Percentiles rank a stretch among this genome's conserved stretches.
These are phyloP conservation scores for Serranus cabrilla DNA, from an alignment of 2,797 vertebrate species.

Conservation along the genomic window DNA sequence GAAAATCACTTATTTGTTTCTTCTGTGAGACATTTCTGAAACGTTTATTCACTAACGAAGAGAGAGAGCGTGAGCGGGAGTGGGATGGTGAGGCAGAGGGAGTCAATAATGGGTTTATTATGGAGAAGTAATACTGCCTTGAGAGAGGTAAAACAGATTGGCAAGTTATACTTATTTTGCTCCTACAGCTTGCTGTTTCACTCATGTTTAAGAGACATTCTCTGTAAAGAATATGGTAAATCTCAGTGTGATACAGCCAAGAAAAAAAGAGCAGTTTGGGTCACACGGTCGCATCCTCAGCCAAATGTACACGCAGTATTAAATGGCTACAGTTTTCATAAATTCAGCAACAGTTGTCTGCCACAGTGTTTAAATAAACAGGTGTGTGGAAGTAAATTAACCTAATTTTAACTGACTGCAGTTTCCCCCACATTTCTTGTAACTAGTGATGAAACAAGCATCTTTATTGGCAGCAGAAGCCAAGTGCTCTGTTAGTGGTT, in stretches of 20 bases:
- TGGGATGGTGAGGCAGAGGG: not conserved
- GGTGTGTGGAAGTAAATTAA: not conserved
- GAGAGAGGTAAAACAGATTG: slow-evolving; percentile 40
- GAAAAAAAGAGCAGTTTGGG: slow-evolving; percentile 5
- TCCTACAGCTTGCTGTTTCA: slow-evolving; percentile 39
- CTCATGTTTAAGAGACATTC: slow-evolving; percentile 19
- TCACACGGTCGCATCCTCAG: slow-evolving; percentile 10
- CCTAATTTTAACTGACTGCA: not conserved
- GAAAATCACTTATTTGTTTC: slow-evolving; percentile 42
- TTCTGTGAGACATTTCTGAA: slow-evolving; percentile 31
- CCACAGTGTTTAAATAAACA: slow-evolving; percentile 7
- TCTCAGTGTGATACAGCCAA: not conserved
- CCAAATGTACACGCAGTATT: not conserved
- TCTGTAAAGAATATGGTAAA: slow-evolving; percentile 28
- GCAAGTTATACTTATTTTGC: slow-evolving; percentile 41
- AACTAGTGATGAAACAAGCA: not conserved
- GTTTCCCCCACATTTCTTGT: not conserved
- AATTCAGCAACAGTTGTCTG: not conserved
- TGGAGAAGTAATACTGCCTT: slow-evolving; percentile 52
- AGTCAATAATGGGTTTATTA: slow-evolving; percentile 46
- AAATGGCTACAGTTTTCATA: not conserved
- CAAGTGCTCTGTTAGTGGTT: not conserved
- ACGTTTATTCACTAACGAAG: slow-evolving; percentile 9
- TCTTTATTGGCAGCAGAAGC: not conserved
- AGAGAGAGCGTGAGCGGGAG: not conserved